These are phyloP conservation scores for Calephelis virginiensis DNA, from an alignment of 1,140 invertebrate genomes.

Conservation along the genomic window DNA sequence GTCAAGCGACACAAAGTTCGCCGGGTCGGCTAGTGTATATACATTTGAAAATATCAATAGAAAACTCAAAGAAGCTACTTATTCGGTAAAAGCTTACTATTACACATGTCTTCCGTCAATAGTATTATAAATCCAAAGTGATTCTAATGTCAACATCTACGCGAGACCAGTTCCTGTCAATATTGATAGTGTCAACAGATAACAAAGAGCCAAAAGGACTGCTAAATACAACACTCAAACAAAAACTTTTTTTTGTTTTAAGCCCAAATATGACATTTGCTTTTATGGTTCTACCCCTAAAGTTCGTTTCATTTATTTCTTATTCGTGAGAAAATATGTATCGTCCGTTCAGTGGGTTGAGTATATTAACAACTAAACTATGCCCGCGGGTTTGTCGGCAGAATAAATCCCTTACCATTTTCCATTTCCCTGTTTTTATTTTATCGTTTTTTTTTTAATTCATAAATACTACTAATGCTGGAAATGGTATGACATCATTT, in stretches of 20 bases:
- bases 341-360: not conserved
- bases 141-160: not conserved
- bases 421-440: too few relatives aligned
- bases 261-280: not conserved
- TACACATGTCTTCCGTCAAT: not conserved
- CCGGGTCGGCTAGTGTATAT: too few relatives aligned
- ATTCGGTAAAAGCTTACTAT: too few relatives aligned
- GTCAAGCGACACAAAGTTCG: too few relatives aligned
- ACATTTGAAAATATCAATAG: too few relatives aligned
- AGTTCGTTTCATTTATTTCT: not conserved
- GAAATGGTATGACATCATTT: too few relatives aligned
- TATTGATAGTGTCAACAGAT: conserved; percentile 17
- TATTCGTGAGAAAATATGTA: conserved; percentile 8
- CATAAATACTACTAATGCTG: too few relatives aligned
- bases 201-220: conserved; percentile 18
- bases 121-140: not conserved
- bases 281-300: not conserved
- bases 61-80: too few relatives aligned
- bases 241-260: conserved; percentile 7
- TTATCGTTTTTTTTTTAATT: too few relatives aligned
- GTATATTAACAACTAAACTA: too few relatives aligned
- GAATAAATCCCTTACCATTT: too few relatives aligned
- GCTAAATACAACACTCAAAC: conserved; percentile 17
- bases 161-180: conserved; percentile 3
- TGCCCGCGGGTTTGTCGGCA: too few relatives aligned